Evolutionary conservation across 2,113 vertebrate species (phyloP).

Genomic region (Cynocephalus volans): DNA sequence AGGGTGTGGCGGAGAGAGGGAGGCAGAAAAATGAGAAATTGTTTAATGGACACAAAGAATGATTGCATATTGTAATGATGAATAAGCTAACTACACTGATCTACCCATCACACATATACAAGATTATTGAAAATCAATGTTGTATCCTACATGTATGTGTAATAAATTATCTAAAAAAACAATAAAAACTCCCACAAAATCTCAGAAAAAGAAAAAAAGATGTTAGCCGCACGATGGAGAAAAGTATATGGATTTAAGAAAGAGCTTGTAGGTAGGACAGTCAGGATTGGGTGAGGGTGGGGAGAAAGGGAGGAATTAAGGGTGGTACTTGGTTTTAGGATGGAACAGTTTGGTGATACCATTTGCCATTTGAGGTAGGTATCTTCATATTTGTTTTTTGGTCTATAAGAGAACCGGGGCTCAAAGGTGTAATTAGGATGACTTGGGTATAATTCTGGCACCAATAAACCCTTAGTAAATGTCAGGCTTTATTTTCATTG

Average conservation of each 20-base stretch:
- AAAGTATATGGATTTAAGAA: neutral
- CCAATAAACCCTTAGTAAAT: conserved; percentile 50
- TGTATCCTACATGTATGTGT: too few species aligned
- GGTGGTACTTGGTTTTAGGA: neutral
- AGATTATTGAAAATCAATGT: too few species aligned
- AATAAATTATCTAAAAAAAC: too few species aligned
- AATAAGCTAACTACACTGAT: too few species aligned
- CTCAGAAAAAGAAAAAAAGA: neutral
- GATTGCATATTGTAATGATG: too few species aligned
- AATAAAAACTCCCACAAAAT: too few species aligned
- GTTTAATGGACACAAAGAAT: too few species aligned
- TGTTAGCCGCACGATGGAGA: neutral
- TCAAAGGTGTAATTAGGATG: conserved; percentile 53
- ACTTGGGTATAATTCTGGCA: conserved; percentile 14
- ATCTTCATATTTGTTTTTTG: conserved; percentile 43
- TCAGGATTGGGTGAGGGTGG: neutral
- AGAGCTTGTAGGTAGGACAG: neutral
- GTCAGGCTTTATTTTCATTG: conserved; percentile 70
- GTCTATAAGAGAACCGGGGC: neutral
- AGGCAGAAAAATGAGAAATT: too few species aligned
- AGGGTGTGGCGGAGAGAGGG: too few species aligned
- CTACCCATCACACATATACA: too few species aligned
- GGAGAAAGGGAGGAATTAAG: neutral
- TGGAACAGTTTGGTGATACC: neutral
- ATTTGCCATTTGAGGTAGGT: conserved; percentile 1